These are phyloP conservation scores for Ephestia elutella DNA, from an alignment of 1,140 invertebrate species.

Conservation along the genomic window DNA sequence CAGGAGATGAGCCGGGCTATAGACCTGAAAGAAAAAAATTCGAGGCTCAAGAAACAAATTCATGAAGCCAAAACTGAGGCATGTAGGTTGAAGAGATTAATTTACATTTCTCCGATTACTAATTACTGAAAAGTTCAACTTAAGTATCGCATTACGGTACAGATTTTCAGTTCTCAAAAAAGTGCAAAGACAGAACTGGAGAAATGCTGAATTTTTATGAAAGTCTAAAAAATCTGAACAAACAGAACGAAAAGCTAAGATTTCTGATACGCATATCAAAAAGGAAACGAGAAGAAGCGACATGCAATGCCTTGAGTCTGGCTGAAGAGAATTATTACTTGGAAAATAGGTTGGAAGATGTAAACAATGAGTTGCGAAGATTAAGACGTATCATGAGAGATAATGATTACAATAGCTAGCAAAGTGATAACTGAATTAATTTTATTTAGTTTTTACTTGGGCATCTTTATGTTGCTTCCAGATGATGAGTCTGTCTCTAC, in stretches of 20 bases:
- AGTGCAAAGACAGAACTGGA: conserved; percentile 5
- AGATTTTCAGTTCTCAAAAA: background rate
- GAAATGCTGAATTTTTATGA: conserved; percentile 21
- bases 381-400: conserved; percentile 8
- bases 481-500: too few relatives aligned
- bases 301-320: conserved; percentile 33
- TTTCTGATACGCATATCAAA: conserved; percentile 36
- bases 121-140: conserved; percentile 3
- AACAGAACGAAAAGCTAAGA: conserved; percentile 42
- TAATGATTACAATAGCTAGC: background rate
- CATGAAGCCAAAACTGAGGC: conserved; percentile 35
- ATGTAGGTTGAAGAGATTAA: conserved; percentile 15
- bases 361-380: conserved; percentile 23
- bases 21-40: conserved; percentile 44
- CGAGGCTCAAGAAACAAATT: conserved; percentile 31
- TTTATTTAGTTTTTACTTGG: background rate
- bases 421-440: background rate
- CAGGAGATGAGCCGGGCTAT: conserved; percentile 65
- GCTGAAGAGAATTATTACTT: conserved; percentile 54
- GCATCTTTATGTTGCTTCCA: too few relatives aligned
- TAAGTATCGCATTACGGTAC: background rate
- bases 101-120: too few relatives aligned
- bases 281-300: conserved; percentile 46
- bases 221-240: conserved; percentile 29
- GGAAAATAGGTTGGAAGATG: conserved; percentile 29